Evolutionary conservation across 2,888 invertebrate genomes (phyloP).

Genomic region (Parnassius orleans): DNA sequence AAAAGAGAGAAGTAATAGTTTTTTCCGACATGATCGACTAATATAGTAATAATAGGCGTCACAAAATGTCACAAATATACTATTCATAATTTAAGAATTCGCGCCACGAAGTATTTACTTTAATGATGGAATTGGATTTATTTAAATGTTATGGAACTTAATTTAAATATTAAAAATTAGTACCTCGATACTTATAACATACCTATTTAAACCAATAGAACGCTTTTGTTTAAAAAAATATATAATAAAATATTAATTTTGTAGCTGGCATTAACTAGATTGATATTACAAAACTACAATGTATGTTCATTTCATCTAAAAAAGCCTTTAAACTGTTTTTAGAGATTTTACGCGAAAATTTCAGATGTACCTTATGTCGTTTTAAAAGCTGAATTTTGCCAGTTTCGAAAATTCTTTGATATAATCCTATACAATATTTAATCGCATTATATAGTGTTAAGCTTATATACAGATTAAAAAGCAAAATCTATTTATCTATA

Average conservation of each 20-base stretch:
- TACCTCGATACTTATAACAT: too few species aligned
- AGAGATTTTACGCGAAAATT: background rate
- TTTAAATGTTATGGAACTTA: too few species aligned
- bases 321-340: background rate
- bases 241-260: background rate
- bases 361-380: background rate
- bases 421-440: background rate
- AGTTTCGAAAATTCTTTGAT: background rate
- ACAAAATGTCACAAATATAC: too few species aligned
- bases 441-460: background rate
- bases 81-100: too few species aligned
- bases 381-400: background rate
- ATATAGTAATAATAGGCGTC: too few species aligned
- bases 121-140: too few species aligned
- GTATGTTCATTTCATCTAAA: background rate
- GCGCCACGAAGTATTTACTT: too few species aligned
- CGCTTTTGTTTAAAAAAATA: too few species aligned
- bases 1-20: too few species aligned
- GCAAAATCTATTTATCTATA: constrained; percentile 1
- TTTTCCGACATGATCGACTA: too few species aligned
- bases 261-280: background rate
- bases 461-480: background rate
- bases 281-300: background rate
- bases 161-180: too few species aligned
- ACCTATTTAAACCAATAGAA: too few species aligned